Evolutionary conservation across 2,888 invertebrate genomes (phyloP), one percentile per base, ranked within the genome.

Genomic region (Blastobasis adustella): DNA sequence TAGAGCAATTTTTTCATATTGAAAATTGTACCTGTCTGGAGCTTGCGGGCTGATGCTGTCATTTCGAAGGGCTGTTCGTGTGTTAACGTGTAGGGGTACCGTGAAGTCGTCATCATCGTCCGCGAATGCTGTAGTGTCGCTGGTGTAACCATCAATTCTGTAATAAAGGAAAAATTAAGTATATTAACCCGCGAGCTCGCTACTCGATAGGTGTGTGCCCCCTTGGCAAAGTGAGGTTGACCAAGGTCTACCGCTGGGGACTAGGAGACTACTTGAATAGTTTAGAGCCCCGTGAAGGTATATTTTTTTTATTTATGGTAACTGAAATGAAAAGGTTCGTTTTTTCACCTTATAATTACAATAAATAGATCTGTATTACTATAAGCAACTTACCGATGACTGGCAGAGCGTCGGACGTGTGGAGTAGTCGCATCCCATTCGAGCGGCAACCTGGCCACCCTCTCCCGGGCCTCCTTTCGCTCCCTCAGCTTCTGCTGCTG

Each of bases 401-500:
- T 89, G 42, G 89, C 89, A 36, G 87, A 86, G 58, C 88, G 81
- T 58, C 89, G 82, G 60, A 85, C 80, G 52, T 89, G 82, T 64
- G 87, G 74, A 65, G 85, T 75, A 65, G 85, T 76, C 62, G 76
- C 73, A 69, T 85, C 89, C 85, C 86, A 84, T 79, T 95, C 95
- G 72, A 93, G 91, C 58, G 93, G 92, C 62, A 91, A 90, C 60
- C 93, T 90, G 76, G 94, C 93, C 69, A 93, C 93, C 57, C 93
- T 89, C 76, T 93, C 90, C 71, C 93, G 90, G 55, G 93, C 92
- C 73, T 95, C 95, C 65, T 92, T 90, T 62, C 93, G 90, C 64
- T 95, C 95, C 48, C 94, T 91, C 46, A 96, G 89, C 73, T 95
- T 95, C 73, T 94, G 91, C 71, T 96, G 95, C 71, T 96, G 95